Base-by-base conservation (phyloP, 1,140 invertebrate species). In the Drosophila kohkoa region DNA sequence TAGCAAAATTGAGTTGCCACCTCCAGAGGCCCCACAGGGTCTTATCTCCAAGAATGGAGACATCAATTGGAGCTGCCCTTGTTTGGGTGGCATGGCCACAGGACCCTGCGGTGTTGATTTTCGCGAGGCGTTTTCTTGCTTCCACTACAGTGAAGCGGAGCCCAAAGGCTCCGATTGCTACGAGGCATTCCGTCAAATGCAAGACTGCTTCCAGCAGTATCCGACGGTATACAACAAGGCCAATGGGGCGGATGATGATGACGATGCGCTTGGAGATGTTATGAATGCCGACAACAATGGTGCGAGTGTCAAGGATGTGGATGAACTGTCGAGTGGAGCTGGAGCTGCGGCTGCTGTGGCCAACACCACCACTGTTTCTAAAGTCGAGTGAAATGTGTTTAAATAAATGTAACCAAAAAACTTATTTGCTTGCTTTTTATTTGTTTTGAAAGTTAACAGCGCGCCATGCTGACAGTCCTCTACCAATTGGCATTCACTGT, bases 11-110 rank as follows among this genome's bases (percentile, higher is more conserved):
- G 91, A 93, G 49, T 93, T 98, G 66, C 95, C 96, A 5, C 95
- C 96, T 80, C 94, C 95, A 10, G 96, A 97, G 75, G 95, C 95
- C 5, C 94, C 95, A 60, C 95, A 96, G 66, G 98, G 98, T 30
- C 93, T 99, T 1, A 96, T 99, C 66, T 93, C 97, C 32, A 94
- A 96, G 1, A 97, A 97, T 93, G 98, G 98, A 5, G 95, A 97
- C 52, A 99, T 99, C 66, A 99, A 99, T 93, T 99, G 98, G 98
- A 96, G 96, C 90, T 99, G 98, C 89, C 98, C 98, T 0, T 99
- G 98, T 93, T 94, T 99, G 15, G 98, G 98, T 28, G 97, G 98
- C 11, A 98, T 99, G 96, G 97, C 98, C 4, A 97, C 97, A 3
- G 98, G 98, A 1, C 98, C 98, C 0, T 99, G 98, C 93, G 98